A percentile compares a stretch with the other conserved stretches of the same genome.
These are phyloP conservation scores for Caenorhabditis latens DNA, from an alignment of 1,140 invertebrate species.

Conservation along the genomic window DNA sequence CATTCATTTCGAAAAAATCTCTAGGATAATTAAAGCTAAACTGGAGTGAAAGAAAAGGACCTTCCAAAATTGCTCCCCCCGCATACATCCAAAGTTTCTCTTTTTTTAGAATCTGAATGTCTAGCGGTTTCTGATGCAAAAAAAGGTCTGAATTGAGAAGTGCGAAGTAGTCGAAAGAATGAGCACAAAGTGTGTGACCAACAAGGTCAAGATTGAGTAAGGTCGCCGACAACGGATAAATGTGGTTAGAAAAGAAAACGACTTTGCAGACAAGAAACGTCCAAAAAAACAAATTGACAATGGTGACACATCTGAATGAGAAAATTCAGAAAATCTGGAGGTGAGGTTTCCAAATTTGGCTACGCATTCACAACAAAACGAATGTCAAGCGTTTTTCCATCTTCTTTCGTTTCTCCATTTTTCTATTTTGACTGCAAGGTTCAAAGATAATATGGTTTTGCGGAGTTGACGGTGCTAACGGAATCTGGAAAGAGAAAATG, in stretches of 20 bases:
- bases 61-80: neutral
- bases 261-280: neutral
- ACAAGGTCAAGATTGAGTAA: slow-evolving; percentile 42
- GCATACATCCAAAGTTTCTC: neutral
- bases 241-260: neutral
- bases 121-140: slow-evolving; percentile 41
- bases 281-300: neutral
- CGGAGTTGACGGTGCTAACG: neutral
- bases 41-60: neutral
- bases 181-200: slow-evolving; percentile 44
- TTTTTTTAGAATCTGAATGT: slow-evolving; percentile 10
- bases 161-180: slow-evolving; percentile 2
- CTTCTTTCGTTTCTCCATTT: neutral
- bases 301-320: slow-evolving; percentile 2
- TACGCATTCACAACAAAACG: neutral
- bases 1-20: neutral
- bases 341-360: neutral
- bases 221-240: neutral
- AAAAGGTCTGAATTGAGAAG: slow-evolving; percentile 31
- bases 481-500: neutral
- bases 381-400: slow-evolving; percentile 16
- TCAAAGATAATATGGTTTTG: slow-evolving; percentile 49
- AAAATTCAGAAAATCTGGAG: neutral
- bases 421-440: slow-evolving; percentile 14
- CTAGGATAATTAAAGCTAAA: slow-evolving; percentile 24